Percentiles rank a stretch among this genome's conserved stretches.
Conservation (phyloP, 2,113 vertebrate species). For the Hepsetus odoe region DNA sequence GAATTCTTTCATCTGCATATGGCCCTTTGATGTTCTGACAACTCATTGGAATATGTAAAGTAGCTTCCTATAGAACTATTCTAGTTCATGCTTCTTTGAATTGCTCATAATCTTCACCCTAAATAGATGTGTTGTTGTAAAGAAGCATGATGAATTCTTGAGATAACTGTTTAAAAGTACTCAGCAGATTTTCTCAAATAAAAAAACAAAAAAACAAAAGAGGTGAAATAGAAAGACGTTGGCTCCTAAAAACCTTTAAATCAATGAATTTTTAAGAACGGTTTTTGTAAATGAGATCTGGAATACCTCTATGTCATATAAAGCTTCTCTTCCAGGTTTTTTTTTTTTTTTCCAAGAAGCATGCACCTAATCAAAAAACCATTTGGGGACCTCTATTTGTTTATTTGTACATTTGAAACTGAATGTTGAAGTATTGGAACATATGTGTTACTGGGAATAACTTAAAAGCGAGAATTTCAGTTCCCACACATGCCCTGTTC, state of each 20-base stretch:
- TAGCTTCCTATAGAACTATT: background rate
- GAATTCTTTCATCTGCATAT: conserved; percentile 39
- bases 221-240: too few relatives aligned
- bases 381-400: background rate
- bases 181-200: background rate
- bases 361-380: background rate
- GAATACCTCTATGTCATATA: too few relatives aligned
- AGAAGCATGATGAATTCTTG: background rate
- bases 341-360: too few relatives aligned
- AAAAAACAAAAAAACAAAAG: background rate
- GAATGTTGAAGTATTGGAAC: background rate
- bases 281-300: too few relatives aligned
- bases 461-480: conserved; percentile 19
- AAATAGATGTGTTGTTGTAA: conserved; percentile 25
- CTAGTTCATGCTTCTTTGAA: background rate
- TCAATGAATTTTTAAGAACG: too few relatives aligned
- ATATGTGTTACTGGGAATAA: conserved; percentile 16
- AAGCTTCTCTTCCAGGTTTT: too few relatives aligned
- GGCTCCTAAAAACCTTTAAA: background rate
- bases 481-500: conserved; percentile 44
- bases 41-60: conserved; percentile 38
- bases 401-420: too few relatives aligned
- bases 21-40: conserved; percentile 21
- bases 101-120: background rate
- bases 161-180: background rate